A percentile compares a stretch with the other conserved stretches of the same genome.
phyloP scores from a whole-genome alignment of 1,140 invertebrate species.

The Aphelinus certus region DNA sequence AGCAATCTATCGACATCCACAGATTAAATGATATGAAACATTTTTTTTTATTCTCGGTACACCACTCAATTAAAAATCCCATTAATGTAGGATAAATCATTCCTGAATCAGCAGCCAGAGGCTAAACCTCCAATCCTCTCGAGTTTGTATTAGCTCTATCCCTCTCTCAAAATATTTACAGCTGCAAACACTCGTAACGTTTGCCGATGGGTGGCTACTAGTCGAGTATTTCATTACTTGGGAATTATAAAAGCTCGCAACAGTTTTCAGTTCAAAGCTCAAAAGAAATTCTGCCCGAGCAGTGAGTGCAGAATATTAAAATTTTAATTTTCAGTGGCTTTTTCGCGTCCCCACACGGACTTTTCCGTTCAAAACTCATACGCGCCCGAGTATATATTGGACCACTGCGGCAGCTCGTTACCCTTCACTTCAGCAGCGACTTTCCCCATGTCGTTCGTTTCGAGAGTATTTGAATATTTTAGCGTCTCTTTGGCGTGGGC shows the following conservation, averaged over 20 bases:
- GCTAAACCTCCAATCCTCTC: too few species aligned
- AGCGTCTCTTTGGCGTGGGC: slow-evolving; percentile 4
- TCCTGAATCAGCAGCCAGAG: too few species aligned
- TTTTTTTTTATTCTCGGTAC: too few species aligned
- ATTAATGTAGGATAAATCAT: too few species aligned
- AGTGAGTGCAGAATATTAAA: slow-evolving; percentile 16
- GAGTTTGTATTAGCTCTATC: too few species aligned
- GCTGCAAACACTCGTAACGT: too few species aligned
- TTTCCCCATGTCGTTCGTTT: neutral
- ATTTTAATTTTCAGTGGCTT: slow-evolving; percentile 14
- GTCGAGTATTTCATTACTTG: neutral
- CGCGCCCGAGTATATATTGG: neutral
- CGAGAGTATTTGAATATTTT: slow-evolving; percentile 22
- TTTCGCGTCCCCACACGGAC: neutral
- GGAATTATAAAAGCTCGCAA: neutral
- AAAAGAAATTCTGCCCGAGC: neutral
- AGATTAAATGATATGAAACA: too few species aligned
- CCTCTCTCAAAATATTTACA: too few species aligned
- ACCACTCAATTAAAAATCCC: too few species aligned
- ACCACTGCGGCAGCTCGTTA: neutral
- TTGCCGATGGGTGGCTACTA: neutral
- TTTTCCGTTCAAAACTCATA: neutral
- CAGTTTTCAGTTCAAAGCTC: neutral
- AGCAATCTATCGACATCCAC: too few species aligned
- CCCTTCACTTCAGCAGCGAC: slow-evolving; percentile 11